phyloP scores from a whole-genome alignment of 2,888 invertebrate genomes.

The Monochamus alternatus region DNA sequence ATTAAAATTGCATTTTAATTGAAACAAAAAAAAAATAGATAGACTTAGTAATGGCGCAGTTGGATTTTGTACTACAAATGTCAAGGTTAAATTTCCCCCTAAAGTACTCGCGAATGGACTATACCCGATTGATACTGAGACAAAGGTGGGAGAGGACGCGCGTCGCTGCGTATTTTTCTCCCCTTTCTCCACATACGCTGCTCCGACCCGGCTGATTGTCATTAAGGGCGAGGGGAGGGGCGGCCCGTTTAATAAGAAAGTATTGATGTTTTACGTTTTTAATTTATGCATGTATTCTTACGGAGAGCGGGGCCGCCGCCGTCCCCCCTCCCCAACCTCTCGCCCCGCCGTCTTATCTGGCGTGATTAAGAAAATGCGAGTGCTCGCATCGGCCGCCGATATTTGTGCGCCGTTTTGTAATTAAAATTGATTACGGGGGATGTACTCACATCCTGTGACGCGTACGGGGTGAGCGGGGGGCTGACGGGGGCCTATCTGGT shows the following conservation, averaged over 20 bases:
- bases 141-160: slow-evolving; percentile 25
- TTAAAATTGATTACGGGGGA: slow-evolving; percentile 51
- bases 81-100: too few species aligned
- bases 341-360: slow-evolving; percentile 49
- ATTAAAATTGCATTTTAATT: too few species aligned
- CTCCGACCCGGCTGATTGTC: slow-evolving; percentile 63
- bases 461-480: too few species aligned
- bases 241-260: slow-evolving; percentile 65
- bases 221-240: slow-evolving; percentile 64
- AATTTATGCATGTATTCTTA: slow-evolving; percentile 69
- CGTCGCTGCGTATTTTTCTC: slow-evolving; percentile 62
- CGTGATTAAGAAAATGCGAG: slow-evolving; percentile 56
- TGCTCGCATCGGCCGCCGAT: slow-evolving; percentile 50
- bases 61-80: too few species aligned
- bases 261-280: slow-evolving; percentile 69
- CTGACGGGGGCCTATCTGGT: too few species aligned
- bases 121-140: slow-evolving; percentile 49
- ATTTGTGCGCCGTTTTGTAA: slow-evolving; percentile 51
- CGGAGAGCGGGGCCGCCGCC: slow-evolving; percentile 51
- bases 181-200: slow-evolving; percentile 63
- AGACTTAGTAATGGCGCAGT: too few species aligned
- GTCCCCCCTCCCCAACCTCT: slow-evolving; percentile 29
- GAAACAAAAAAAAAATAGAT: too few species aligned
- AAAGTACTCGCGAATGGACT: slow-evolving; percentile 17
- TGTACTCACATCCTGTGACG: not conserved